Evolutionary conservation across 2,797 vertebrate species (phyloP).

Genomic region (Pristis pectinata): DNA sequence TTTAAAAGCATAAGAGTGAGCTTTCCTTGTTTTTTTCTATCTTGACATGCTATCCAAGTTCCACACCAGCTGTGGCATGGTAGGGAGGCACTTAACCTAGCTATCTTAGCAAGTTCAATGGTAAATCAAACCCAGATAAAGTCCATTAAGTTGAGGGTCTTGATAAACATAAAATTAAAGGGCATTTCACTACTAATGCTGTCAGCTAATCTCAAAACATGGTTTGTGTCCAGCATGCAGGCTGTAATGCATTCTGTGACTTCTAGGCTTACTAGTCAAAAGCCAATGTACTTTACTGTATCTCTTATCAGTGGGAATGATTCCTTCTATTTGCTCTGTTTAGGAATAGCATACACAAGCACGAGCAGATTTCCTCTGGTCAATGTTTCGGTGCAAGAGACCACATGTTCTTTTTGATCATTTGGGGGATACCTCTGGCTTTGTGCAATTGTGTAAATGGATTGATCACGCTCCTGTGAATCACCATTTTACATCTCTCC

Average conservation of each 20-base stretch:
- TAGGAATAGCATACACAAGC: not conserved
- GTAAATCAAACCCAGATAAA: not conserved
- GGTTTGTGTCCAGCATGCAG: not conserved
- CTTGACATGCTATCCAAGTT: not conserved
- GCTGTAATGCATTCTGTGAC: not conserved
- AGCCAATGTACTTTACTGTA: not conserved
- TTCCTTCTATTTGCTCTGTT: not conserved
- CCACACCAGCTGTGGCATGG: not conserved
- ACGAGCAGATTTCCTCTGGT: not conserved
- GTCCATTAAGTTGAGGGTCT: not conserved
- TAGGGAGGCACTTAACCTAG: not conserved
- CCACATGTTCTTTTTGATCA: not conserved
- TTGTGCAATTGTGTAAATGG: not conserved
- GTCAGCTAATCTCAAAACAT: not conserved
- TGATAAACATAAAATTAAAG: not conserved
- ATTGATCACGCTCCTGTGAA: not conserved
- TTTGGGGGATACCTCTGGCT: not conserved
- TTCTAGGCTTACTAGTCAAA: not conserved
- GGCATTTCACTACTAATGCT: not conserved
- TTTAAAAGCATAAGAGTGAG: not conserved
- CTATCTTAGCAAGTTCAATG: not conserved
- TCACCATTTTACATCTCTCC: not conserved
- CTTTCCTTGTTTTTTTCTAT: not conserved
- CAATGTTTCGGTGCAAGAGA: not conserved
- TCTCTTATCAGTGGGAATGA: not conserved